These are phyloP conservation scores for Borostomias antarcticus DNA, from an alignment of 2,797 vertebrate species.

Conservation along the genomic window DNA sequence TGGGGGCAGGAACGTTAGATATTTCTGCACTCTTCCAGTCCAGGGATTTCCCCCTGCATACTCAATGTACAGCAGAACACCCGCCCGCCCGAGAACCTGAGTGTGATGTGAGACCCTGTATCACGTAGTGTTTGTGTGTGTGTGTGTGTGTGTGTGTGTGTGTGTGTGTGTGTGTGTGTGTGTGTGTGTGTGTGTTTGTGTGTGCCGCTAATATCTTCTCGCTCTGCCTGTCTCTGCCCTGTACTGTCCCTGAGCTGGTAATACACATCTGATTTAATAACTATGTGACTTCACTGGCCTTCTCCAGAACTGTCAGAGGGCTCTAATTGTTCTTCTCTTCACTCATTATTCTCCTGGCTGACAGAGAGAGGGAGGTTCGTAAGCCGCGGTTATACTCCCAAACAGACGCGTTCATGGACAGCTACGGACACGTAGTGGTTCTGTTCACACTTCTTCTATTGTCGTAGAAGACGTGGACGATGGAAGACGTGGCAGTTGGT, in stretches of 20 bases:
- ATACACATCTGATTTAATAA: background rate
- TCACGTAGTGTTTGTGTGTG: background rate
- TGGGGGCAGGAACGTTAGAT: slow-evolving; percentile 37
- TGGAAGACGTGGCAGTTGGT: no score
- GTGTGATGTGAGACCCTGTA: background rate
- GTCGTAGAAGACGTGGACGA: no score
- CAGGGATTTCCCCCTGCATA: slow-evolving; percentile 35
- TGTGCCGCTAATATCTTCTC: background rate
- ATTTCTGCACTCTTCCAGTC: slow-evolving; percentile 31
- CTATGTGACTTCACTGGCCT: background rate
- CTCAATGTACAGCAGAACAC: slow-evolving; percentile 15
- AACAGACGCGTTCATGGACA: no score
- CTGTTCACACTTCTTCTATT: no score
- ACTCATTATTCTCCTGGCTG: background rate
- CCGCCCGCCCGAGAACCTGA: slow-evolving; percentile 24
- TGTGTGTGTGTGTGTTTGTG: background rate
- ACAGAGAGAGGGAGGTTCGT: slow-evolving; percentile 5
- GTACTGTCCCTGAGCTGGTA: background rate
- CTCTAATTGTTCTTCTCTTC: background rate
- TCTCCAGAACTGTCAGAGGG: slow-evolving; percentile 1
- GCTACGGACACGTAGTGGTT: no score
- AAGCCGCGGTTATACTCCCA: no score
- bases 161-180: background rate
- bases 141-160: background rate
- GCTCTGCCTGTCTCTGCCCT: background rate